Evolutionary conservation across 2,113 vertebrate species (phyloP).

Genomic region (Hippocampus barbouri): DNA sequence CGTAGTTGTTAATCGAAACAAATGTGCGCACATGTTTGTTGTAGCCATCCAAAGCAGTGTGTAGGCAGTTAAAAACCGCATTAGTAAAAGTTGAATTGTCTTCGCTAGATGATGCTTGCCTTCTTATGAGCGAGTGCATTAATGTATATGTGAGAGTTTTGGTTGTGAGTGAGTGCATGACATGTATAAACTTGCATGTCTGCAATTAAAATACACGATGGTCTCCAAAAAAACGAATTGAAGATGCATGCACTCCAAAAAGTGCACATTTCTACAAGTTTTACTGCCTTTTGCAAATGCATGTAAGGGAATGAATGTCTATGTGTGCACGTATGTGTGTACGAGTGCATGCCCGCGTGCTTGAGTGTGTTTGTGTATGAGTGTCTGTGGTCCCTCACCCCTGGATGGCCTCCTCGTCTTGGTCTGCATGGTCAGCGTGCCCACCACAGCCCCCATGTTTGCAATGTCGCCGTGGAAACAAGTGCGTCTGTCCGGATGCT

Average conservation of each 20-base stretch:
- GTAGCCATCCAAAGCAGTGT: background rate
- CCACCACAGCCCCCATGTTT: slow-evolving; percentile 95
- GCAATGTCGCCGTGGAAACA: slow-evolving; percentile 68
- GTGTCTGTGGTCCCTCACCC: slow-evolving; percentile 77
- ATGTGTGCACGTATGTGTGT: slow-evolving; percentile 5
- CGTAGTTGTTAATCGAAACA: slow-evolving; percentile 25
- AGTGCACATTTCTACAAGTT: background rate
- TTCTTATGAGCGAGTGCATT: background rate
- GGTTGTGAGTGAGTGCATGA: slow-evolving; percentile 3
- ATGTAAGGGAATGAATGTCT: background rate
- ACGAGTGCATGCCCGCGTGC: slow-evolving; percentile 17
- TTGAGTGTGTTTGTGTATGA: slow-evolving; percentile 12
- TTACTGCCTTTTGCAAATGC: background rate
- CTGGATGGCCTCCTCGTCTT: slow-evolving; percentile 90
- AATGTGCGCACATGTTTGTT: background rate
- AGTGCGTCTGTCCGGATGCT: slow-evolving; percentile 44
- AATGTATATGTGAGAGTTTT: background rate
- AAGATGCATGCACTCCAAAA: background rate
- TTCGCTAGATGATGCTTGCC: background rate
- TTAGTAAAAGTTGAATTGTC: slow-evolving; percentile 27
- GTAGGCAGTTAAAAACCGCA: background rate
- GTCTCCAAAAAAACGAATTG: too few species aligned
- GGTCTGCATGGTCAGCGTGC: slow-evolving; percentile 92
- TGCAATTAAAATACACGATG: background rate
- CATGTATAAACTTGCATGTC: slow-evolving; percentile 2